phyloP scores from a whole-genome alignment of 2,888 invertebrate species.

The Nyleta sp. region DNA sequence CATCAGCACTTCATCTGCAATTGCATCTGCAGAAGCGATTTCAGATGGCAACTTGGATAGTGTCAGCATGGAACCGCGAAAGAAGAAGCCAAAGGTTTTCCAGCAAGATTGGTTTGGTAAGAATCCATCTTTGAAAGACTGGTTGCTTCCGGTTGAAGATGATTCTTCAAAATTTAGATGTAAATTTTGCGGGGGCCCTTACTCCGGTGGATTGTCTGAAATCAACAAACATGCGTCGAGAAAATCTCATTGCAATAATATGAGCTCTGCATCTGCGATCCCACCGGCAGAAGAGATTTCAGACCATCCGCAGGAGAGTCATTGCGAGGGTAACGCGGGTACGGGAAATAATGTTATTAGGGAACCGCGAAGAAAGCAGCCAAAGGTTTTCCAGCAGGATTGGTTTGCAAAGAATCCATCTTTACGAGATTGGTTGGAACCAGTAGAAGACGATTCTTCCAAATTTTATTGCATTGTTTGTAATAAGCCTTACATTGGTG shows the following conservation, averaged over 20 bases:
- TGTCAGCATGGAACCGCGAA: too few species aligned
- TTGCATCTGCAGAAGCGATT: too few species aligned
- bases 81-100: neutral
- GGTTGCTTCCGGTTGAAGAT: neutral
- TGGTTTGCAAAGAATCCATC: neutral
- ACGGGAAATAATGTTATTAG: too few species aligned
- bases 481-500: neutral
- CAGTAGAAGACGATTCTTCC: neutral
- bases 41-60: too few species aligned
- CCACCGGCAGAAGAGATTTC: neutral
- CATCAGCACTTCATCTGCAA: too few species aligned
- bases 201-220: neutral
- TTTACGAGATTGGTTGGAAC: neutral
- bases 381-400: neutral
- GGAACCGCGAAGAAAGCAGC: too few species aligned
- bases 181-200: neutral
- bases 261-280: neutral
- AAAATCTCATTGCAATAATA: neutral
- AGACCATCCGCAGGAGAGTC: too few species aligned
- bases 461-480: constrained; percentile 4
- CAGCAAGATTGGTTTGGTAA: neutral
- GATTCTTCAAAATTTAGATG: neutral
- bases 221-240: neutral
- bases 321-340: too few species aligned
- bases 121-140: neutral